Conservation (phyloP, 53 echinoderm and acorn worm genomes). For the Zoroaster sp. region DNA sequence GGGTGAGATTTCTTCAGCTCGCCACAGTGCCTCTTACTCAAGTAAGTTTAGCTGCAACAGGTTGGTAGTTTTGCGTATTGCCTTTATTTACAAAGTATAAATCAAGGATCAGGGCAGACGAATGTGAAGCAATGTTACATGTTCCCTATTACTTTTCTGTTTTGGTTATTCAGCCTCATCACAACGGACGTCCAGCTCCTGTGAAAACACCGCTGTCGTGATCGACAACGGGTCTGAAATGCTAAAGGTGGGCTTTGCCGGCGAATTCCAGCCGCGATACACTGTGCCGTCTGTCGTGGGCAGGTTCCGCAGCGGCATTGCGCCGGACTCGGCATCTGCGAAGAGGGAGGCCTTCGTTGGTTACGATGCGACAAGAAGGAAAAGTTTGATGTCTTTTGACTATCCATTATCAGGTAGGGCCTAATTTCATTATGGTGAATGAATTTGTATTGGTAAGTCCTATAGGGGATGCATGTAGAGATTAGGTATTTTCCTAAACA, state of each 20-base stretch:
- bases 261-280: constrained; percentile 68
- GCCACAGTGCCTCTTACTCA: constrained; percentile 7
- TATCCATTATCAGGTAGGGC: constrained; percentile 65
- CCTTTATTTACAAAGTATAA: too few relatives aligned
- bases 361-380: constrained; percentile 36
- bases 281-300: constrained; percentile 70
- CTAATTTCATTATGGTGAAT: background rate
- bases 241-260: constrained; percentile 83
- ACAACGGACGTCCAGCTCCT: background rate
- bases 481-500: too few relatives aligned
- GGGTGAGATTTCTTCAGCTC: background rate
- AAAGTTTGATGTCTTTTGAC: constrained; percentile 52
- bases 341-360: constrained; percentile 38
- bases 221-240: constrained; percentile 88
- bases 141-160: background rate
- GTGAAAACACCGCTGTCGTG: constrained; percentile 74
- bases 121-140: background rate
- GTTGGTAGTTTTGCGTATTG: too few relatives aligned
- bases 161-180: background rate
- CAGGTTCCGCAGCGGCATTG: background rate
- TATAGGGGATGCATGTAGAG: too few relatives aligned
- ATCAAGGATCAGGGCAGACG: too few relatives aligned
- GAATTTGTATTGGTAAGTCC: too few relatives aligned
- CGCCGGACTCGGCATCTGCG: background rate
- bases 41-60: background rate